Base-by-base conservation (phyloP, 2,888 invertebrate species). In the Andrena dorsata region DNA sequence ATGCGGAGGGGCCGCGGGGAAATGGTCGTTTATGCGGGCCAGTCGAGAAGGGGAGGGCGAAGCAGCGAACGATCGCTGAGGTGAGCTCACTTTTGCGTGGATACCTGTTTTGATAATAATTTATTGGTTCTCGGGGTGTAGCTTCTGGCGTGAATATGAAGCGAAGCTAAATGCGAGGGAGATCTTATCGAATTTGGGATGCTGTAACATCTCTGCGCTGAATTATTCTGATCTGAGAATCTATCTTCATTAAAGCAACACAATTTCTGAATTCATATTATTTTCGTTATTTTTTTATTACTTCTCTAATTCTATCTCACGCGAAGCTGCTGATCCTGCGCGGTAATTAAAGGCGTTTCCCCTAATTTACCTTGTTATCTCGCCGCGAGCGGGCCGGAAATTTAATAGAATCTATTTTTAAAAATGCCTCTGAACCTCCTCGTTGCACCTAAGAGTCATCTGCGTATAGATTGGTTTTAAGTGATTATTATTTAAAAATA, bases 301-400 rank as follows among this genome's bases (percentile, higher is more conserved):
- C 13, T 41, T 41, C 16, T 16, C 16, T 13, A 41, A 41, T 16
- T 41, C 16, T 16, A 16, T 41, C 16, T 41, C 41, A 16, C 0
- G 16, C 41, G 16, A 41, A 41, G 41, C 41, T 41, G 68, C 53
- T 8, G 51, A 26, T 30, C n/a, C 64, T 20, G 26, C 32, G 20
- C 20, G 63, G 28, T 53, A 64, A 51, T 84, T 86, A 64, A 82
- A 82, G 65, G 16, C 71, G 60, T 77, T 82, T 65, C 32, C 63
- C 63, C 76, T 75, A 82, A 82, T 86, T 77, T 76, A 56, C 28
- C 72, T 64, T 8, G 53, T 79, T 80, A 79, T 49, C 51, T 56
- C 8, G 28, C 28, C 51, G 26, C 10, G 23, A 41, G 30, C 32
- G 6, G 69, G 32, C 41, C 66, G 66, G 71, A 68, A 78, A 81